phyloP scores from a whole-genome alignment of 2,113 vertebrate genomes.

The Litocranius walleri region DNA sequence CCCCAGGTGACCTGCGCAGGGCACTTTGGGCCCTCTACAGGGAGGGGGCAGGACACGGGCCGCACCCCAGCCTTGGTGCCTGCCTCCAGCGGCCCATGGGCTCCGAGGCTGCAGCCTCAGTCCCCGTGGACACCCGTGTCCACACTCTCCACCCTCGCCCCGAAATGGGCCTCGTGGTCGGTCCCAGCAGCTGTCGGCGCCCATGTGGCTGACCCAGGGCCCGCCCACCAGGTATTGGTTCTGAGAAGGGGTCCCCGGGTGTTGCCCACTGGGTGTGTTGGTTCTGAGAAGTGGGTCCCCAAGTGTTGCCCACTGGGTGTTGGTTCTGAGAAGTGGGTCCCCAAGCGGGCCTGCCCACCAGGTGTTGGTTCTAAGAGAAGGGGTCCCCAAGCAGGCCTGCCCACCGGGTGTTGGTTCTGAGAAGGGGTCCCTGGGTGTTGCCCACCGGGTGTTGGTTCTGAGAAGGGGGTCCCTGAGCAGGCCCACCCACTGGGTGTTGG shows the following conservation, averaged over 20 bases:
- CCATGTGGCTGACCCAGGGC: not conserved
- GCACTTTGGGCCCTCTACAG: too few relatives aligned
- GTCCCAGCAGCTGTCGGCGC: accelerated
- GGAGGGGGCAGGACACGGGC: not conserved
- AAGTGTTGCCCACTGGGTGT: accelerated
- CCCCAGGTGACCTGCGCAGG: too few relatives aligned
- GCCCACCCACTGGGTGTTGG: not conserved
- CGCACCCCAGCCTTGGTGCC: not conserved
- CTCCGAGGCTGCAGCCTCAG: not conserved
- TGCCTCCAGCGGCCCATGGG: accelerated
- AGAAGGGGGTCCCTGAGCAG: not conserved
- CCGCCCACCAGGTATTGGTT: not conserved
- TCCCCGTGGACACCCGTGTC: not conserved
- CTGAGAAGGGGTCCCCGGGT: not conserved
- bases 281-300: too few relatives aligned
- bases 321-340: too few relatives aligned
- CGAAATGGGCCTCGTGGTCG: not conserved
- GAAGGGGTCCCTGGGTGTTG: not conserved
- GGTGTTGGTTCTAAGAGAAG: too few relatives aligned
- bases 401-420: not conserved
- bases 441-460: not conserved
- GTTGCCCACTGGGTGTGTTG: too few relatives aligned
- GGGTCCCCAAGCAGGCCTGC: not conserved
- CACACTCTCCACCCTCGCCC: accelerated
- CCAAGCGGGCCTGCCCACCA: too few relatives aligned